Base-by-base conservation (phyloP, 1,140 invertebrate genomes). In the Hestina assimilis region DNA sequence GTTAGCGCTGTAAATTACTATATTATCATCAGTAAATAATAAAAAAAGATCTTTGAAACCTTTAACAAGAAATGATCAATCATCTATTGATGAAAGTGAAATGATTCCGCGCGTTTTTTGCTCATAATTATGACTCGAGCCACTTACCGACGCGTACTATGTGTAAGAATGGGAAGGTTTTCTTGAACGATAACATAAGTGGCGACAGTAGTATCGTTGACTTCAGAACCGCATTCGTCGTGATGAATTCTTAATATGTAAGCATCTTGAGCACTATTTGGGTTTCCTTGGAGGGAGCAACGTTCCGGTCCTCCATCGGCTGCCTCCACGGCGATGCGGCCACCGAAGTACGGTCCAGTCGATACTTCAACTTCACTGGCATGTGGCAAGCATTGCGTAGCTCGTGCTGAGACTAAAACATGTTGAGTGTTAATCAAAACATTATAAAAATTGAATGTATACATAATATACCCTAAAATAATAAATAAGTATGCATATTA, bases 171-270 rank as follows among this genome's bases (percentile, higher is more conserved):
- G 0, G 93, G 93, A 23, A 94, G 79, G 77, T 95, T 95, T 75
- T 96, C 94, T 70, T 95, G 94, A 3, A 95, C 94, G 3, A 95
- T 91, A 12, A 95, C 93, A 69, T 94, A 95, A 0, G 94, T 95
- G 33, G 92, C 93, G 53, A 94, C 94, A 1, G 92, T 93, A 50
- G 92, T 93, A 4, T 91, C 90, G 43, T 94, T 93, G 1, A 94
- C 92, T 59, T 92, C 89, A 31, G 93, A 95, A n/a, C 94, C 94
- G 63, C 94, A 95, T 52, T 92, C 89, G 11, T 92, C 89, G 66
- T 95, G 94, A 69, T 93, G 91, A 41, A 96, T 95, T 35, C 92
- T 84, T 50, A 96, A 86, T 1, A 91, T 92, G 79, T 96, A 95
- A 1, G 90, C 91, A 57, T 93, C 93, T 55, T 91, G 90, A 0